These are phyloP conservation scores for Leptinotarsa juncta DNA, from an alignment of 2,888 invertebrate species.

Conservation along the genomic window DNA sequence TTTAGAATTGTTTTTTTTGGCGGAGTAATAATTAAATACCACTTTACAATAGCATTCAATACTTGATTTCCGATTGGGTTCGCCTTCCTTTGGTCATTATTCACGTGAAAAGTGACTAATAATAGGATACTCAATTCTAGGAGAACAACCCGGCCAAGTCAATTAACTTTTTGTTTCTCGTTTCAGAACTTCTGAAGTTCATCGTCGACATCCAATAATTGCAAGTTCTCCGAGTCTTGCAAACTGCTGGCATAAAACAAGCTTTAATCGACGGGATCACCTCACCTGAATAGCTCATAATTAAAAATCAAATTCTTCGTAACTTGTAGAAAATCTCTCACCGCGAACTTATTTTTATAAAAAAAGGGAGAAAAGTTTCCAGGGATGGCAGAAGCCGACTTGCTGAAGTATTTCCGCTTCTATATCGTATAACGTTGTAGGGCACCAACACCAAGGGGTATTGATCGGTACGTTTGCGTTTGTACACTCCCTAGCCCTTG, in stretches of 20 bases:
- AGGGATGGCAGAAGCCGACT: not conserved
- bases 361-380: conserved; percentile 1
- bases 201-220: not conserved
- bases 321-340: not conserved
- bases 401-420: conserved; percentile 11
- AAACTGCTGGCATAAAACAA: not conserved
- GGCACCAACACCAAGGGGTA: conserved; percentile 49
- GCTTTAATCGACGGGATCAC: not conserved
- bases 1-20: no score
- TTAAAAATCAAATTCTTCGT: not conserved
- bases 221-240: not conserved
- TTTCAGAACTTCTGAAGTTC: not conserved
- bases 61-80: no score
- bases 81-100: no score
- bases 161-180: not conserved
- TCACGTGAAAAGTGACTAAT: no score
- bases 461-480: conserved; percentile 49
- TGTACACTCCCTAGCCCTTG: conserved; percentile 43
- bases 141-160: no score
- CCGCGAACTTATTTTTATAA: conserved; percentile 7
- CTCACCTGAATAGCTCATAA: conserved; percentile 10
- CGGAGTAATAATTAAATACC: no score
- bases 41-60: no score
- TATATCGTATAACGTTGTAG: conserved; percentile 33
- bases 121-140: no score